Evolutionary conservation across 2,888 invertebrate genomes (phyloP).

Genomic region (Brachylomia viminalis): DNA sequence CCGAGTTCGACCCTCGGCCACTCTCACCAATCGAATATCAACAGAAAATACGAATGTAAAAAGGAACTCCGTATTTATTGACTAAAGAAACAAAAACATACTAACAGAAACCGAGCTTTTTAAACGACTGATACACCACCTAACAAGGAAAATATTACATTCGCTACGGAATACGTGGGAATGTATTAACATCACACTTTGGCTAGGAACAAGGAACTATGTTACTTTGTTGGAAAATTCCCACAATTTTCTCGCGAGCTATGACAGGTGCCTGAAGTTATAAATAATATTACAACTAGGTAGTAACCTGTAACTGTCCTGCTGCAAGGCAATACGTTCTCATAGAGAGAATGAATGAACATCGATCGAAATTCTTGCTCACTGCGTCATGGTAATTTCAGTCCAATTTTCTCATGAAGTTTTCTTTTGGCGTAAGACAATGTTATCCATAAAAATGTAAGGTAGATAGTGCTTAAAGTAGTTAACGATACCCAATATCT

Average conservation of each 20-base stretch:
- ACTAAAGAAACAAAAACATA: neutral
- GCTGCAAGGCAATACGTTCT: neutral
- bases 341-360: neutral
- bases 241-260: slow-evolving; percentile 4
- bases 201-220: slow-evolving; percentile 6
- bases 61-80: neutral
- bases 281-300: slow-evolving; percentile 9
- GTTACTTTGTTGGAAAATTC: slow-evolving; percentile 17
- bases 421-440: too few relatives aligned
- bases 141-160: slow-evolving; percentile 8
- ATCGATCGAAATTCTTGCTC: neutral
- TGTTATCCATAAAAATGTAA: too few relatives aligned
- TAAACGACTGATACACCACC: slow-evolving; percentile 17
- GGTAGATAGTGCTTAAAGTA: too few relatives aligned
- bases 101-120: slow-evolving; percentile 6
- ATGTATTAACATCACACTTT: slow-evolving; percentile 41
- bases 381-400: neutral
- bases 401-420: neutral
- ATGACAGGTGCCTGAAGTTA: slow-evolving; percentile 15
- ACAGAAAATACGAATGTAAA: neutral
- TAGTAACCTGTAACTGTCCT: neutral
- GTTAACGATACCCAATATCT: too few relatives aligned
- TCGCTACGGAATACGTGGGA: too few relatives aligned
- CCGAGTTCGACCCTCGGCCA: neutral
- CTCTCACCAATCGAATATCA: neutral